Evolutionary conservation across 2,888 invertebrate genomes (phyloP), one percentile per base, ranked within the genome.

Genomic region (Ophonus ardosiacus): DNA sequence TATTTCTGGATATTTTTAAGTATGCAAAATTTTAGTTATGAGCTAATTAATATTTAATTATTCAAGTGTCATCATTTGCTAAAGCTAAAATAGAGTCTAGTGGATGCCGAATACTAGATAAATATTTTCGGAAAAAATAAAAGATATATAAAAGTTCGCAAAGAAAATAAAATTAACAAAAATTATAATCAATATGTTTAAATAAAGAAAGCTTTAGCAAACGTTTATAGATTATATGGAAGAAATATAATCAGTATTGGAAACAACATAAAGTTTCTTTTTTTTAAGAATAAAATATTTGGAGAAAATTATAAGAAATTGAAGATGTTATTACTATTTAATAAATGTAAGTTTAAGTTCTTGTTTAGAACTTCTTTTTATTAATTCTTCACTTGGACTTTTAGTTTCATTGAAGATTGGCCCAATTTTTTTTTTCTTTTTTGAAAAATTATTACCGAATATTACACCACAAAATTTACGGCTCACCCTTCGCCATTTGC

Each of bases 381-480:
- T n/a, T 1, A 59, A 17, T 59, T 63, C 4, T 63, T 4, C 10
- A 18, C 24, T 61, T 17, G 15, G 10, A 10, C 21, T 61, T 61
- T 61, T 17, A 21, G 61, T 3, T 5, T 61, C n/a, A n/a, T 68
- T 31, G 31, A 68, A n/a, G 18, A 65, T 31, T 31, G 31, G 31
- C 31, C 3, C n/a, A n/a, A n/a, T n/a, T n/a, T n/a, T 17, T 59
- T 0, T 17, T 17, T 21, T 21, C 15, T 68, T 68, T 68, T 68
- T 15, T 38, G 5, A 38, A 38, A 68, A 51, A 38, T 68, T 31
- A 18, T 74, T 74, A 15, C 71, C 7, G 8, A 74, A 74, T 17
- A 74, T 74, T 74, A 18, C 71, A 43, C 71, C 68, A 71, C 40
- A 17, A 63, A 13, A 61, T 65, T 7, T 8, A 43, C 15, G 43